These are phyloP conservation scores for Micrastur ruficollis DNA, from an alignment of 2,797 vertebrate genomes.

Conservation along the genomic window DNA sequence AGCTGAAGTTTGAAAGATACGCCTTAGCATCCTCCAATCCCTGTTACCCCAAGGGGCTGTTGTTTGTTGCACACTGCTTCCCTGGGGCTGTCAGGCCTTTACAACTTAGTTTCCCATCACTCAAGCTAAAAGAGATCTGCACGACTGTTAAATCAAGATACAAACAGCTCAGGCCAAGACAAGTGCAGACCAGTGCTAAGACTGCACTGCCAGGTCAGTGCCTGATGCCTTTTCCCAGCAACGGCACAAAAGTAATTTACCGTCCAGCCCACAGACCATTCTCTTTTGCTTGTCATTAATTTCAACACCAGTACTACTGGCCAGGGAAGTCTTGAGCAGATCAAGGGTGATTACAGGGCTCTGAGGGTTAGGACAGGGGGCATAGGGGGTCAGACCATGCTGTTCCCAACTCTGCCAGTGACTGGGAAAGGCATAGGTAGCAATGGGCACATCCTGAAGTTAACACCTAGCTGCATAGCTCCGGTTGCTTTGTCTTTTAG, in stretches of 20 bases:
- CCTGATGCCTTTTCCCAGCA: neutral
- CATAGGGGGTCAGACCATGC: neutral
- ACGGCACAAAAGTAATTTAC: neutral
- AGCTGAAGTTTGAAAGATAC: neutral
- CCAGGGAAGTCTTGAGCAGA: neutral
- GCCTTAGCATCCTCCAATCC: no score
- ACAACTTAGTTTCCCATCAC: fast-evolving
- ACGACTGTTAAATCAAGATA: neutral
- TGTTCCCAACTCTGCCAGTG: neutral
- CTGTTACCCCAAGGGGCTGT: neutral
- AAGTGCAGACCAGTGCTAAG: neutral
- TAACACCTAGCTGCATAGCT: neutral
- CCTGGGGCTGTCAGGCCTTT: neutral
- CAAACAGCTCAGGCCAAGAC: neutral
- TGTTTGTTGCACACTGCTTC: neutral
- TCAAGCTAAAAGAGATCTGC: neutral
- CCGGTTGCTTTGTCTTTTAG: neutral
- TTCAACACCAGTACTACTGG: neutral
- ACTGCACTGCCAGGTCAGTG: neutral
- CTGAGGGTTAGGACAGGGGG: neutral
- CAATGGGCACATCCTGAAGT: neutral
- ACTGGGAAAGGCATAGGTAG: neutral
- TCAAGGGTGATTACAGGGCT: neutral
- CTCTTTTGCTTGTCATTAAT: neutral
- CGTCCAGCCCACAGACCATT: neutral